Percentiles rank a stretch among this genome's conserved stretches.
Evolutionary conservation across 2,888 invertebrate species (phyloP).

Genomic region (Tetrapedia diversipes): DNA sequence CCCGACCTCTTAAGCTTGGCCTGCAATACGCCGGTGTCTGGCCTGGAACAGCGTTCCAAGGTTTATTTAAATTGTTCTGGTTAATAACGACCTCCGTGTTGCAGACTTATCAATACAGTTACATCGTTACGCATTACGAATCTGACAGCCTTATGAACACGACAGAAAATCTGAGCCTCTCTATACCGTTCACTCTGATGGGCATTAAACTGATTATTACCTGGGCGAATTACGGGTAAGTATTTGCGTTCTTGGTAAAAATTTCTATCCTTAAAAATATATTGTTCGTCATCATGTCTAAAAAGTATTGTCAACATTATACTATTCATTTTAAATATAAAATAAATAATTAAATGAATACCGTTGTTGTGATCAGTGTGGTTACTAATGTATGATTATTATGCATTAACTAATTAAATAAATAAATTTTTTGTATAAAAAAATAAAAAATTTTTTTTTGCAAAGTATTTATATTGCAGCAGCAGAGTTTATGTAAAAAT

Average conservation of each 20-base stretch:
- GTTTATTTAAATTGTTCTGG: slow-evolving; percentile 24
- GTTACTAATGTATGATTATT: no score
- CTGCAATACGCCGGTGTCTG: slow-evolving; percentile 46
- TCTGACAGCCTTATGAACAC: slow-evolving; percentile 7
- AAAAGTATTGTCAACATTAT: no score
- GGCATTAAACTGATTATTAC: slow-evolving; percentile 41
- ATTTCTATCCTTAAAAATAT: background rate
- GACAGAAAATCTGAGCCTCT: slow-evolving; percentile 38
- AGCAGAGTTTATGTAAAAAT: no score
- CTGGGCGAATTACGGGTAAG: slow-evolving; percentile 47
- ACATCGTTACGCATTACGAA: slow-evolving; percentile 32
- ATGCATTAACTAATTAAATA: no score
- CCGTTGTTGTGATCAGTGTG: no score
- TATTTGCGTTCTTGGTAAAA: background rate
- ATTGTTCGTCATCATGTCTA: no score
- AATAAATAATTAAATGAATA: no score
- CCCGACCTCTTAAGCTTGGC: slow-evolving; percentile 33
- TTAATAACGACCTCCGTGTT: slow-evolving; percentile 4
- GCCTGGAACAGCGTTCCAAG: slow-evolving; percentile 32
- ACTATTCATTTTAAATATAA: no score
- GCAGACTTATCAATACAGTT: slow-evolving; percentile 47
- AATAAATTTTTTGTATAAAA: no score
- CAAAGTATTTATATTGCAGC: no score
- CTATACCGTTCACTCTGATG: slow-evolving; percentile 32
- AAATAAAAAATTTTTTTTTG: no score